phyloP scores from a whole-genome alignment of 2,888 invertebrate genomes.

The Diabrotica balteata region DNA sequence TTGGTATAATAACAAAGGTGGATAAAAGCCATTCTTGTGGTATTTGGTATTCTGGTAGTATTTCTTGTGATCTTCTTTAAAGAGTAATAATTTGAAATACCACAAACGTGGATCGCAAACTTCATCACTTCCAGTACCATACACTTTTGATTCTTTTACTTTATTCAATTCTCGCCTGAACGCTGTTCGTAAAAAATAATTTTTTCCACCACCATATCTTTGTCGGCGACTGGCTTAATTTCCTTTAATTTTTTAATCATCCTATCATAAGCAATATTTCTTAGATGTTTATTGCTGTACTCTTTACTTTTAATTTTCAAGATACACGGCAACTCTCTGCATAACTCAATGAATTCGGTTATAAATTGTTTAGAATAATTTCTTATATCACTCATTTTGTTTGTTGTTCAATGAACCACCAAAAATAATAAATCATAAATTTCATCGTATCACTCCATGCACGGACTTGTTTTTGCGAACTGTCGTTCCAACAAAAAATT shows the following conservation, averaged over 20 bases:
- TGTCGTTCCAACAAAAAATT: neutral
- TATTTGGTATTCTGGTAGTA: too few species aligned
- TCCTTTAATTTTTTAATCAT: too few species aligned
- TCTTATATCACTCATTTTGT: neutral
- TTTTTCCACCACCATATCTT: neutral
- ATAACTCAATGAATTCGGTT: too few species aligned
- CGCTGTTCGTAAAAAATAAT: neutral
- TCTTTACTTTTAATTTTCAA: conserved; percentile 5
- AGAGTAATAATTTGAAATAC: too few species aligned
- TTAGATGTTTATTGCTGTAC: conserved; percentile 1
- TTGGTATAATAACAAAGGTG: too few species aligned
- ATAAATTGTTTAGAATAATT: too few species aligned
- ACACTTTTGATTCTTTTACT: neutral
- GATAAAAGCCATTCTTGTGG: too few species aligned
- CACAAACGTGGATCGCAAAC: too few species aligned
- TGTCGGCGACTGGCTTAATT: neutral
- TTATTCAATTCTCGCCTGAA: neutral
- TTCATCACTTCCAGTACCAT: neutral
- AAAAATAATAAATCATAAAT: neutral
- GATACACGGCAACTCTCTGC: neutral
- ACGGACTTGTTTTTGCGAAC: neutral
- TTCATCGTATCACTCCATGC: neutral
- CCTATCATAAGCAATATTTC: too few species aligned
- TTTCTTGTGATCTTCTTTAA: too few species aligned
- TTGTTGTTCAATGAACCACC: conserved; percentile 1